phyloP scores from a whole-genome alignment of 2,888 invertebrate genomes.

The Noctua janthe region DNA sequence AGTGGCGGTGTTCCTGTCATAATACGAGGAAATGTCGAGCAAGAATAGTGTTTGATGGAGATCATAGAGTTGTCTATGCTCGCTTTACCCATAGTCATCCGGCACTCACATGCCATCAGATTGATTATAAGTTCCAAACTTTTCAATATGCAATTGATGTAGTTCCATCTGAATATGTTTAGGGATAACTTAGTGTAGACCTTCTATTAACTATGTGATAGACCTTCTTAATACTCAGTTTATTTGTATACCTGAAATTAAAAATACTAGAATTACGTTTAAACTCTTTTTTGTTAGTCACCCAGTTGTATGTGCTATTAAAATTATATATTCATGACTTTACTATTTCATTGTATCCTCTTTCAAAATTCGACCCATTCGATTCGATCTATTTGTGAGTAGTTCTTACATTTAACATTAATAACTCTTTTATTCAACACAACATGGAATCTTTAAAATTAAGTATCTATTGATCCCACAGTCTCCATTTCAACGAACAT shows the following conservation, averaged over 20 bases:
- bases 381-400: too few species aligned
- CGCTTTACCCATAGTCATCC: conserved; percentile 30
- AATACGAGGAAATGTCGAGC: conserved; percentile 33
- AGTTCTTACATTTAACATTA: too few species aligned
- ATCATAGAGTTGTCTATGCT: conserved; percentile 11
- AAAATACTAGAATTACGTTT: background rate
- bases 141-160: conserved; percentile 20
- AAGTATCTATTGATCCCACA: too few species aligned
- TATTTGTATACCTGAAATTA: background rate
- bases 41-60: conserved; percentile 22
- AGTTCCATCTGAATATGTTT: background rate
- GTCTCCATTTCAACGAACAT: too few species aligned
- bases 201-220: background rate
- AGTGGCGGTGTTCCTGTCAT: conserved; percentile 45
- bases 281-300: too few species aligned
- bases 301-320: too few species aligned
- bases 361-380: too few species aligned
- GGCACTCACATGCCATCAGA: background rate
- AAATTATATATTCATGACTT: too few species aligned
- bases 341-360: too few species aligned
- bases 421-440: too few species aligned
- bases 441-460: too few species aligned
- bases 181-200: background rate
- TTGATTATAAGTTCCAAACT: conserved; percentile 1
- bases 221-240: background rate